phyloP scores from a whole-genome alignment of 2,797 vertebrate species.

The Sebastiscus albofasciatus region DNA sequence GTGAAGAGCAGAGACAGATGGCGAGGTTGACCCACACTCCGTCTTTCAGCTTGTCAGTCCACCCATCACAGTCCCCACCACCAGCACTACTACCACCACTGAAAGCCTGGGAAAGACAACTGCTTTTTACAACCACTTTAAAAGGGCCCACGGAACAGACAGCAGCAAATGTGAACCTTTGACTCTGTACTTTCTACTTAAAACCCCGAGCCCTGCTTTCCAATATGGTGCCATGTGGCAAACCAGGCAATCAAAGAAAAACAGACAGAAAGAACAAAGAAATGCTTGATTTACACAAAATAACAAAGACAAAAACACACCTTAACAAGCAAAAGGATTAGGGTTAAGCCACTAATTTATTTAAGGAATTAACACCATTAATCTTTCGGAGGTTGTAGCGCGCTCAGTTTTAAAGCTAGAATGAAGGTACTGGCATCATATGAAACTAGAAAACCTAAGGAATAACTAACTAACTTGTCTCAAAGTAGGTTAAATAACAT shows the following conservation, averaged over 20 bases:
- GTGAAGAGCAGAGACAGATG: conserved; percentile 72
- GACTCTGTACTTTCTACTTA: conserved; percentile 16
- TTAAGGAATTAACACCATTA: too few relatives aligned
- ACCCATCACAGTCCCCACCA: conserved; percentile 33
- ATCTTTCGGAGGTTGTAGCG: too few relatives aligned
- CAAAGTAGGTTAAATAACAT: too few relatives aligned
- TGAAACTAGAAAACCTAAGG: too few relatives aligned
- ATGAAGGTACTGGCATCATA: too few relatives aligned
- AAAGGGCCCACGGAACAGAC: conserved; percentile 40
- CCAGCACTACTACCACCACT: conserved; percentile 7
- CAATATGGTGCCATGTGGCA: background rate
- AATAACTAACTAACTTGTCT: too few relatives aligned
- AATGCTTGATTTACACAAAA: background rate
- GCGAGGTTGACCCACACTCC: conserved; percentile 56
- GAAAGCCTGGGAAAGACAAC: conserved; percentile 60
- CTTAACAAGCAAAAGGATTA: background rate
- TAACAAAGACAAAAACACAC: background rate
- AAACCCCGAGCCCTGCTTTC: background rate
- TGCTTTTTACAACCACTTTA: conserved; percentile 59
- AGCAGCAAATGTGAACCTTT: conserved; percentile 48
- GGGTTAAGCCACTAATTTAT: too few relatives aligned
- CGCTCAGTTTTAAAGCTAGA: too few relatives aligned
- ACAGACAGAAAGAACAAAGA: background rate
- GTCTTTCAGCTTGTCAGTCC: conserved; percentile 59
- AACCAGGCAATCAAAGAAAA: background rate